Conservation (phyloP, 92 coral and sea anemone genomes). For the Parazoanthus atlanticus region DNA sequence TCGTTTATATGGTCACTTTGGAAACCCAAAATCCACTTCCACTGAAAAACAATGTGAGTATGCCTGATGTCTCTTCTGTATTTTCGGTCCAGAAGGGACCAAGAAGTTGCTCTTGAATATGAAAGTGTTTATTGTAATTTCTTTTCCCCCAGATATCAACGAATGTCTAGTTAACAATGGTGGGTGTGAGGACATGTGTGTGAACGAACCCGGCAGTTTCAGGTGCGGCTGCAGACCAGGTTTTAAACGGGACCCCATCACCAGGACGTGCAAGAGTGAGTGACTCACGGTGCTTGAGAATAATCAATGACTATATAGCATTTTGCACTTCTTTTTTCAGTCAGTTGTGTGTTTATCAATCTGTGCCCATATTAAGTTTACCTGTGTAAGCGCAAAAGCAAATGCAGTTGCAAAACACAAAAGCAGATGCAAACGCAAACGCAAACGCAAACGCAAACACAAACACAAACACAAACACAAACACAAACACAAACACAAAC, state of each 20-base stretch:
- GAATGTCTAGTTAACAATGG: slow-evolving; percentile 87
- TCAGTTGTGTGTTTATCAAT: background rate
- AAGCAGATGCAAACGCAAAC: background rate
- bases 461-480: too few relatives aligned
- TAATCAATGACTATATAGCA: background rate
- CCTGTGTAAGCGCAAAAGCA: background rate
- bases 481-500: too few relatives aligned
- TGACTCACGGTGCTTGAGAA: background rate
- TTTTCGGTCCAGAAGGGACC: too few relatives aligned
- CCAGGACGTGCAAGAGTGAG: slow-evolving; percentile 83
- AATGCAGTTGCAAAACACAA: too few relatives aligned
- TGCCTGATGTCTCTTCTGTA: background rate
- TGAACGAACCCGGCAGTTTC: slow-evolving; percentile 80
- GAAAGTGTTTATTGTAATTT: background rate
- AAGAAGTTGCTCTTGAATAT: too few relatives aligned
- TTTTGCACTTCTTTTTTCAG: background rate
- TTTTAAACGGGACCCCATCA: slow-evolving; percentile 55
- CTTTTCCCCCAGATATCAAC: slow-evolving; percentile 59
- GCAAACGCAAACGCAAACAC: background rate
- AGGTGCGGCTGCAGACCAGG: slow-evolving; percentile 81
- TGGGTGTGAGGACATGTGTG: slow-evolving; percentile 76
- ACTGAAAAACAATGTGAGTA: background rate
- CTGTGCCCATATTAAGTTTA: background rate
- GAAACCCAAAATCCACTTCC: too few relatives aligned
- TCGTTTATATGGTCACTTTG: too few relatives aligned